Conservation (phyloP, 2,797 vertebrate species). For the Cetoscarus ocellatus region DNA sequence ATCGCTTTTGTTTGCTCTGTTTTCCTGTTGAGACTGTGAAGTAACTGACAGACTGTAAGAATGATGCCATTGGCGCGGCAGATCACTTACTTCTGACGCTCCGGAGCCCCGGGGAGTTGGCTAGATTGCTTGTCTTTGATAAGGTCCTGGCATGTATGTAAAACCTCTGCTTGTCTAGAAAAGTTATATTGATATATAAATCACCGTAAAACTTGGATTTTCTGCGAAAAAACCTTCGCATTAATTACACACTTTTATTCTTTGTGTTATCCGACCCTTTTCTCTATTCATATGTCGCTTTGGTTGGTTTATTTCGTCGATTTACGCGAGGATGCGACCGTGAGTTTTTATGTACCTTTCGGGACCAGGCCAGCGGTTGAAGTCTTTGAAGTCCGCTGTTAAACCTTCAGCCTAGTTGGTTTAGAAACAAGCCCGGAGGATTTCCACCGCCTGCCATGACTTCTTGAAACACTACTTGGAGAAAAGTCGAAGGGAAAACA, state of each 20-base stretch:
- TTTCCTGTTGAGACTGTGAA: slow-evolving; percentile 82
- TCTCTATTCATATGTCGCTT: not conserved
- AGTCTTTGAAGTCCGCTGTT: slow-evolving; percentile 92
- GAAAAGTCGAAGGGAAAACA: slow-evolving; percentile 54
- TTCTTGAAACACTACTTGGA: slow-evolving; percentile 80
- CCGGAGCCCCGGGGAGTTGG: slow-evolving; percentile 87
- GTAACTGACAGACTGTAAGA: slow-evolving; percentile 81
- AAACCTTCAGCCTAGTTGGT: slow-evolving; percentile 89
- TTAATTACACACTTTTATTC: rapidly evolving
- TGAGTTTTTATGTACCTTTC: slow-evolving; percentile 85
- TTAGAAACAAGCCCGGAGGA: slow-evolving; percentile 88
- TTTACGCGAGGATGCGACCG: slow-evolving; percentile 30
- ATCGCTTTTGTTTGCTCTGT: slow-evolving; percentile 60
- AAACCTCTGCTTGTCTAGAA: slow-evolving; percentile 51
- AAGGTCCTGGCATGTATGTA: slow-evolving; percentile 93
- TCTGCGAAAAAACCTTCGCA: rapidly evolving
- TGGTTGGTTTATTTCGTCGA: not conserved
- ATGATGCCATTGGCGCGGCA: slow-evolving; percentile 84
- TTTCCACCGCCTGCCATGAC: slow-evolving; percentile 79
- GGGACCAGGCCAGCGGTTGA: slow-evolving; percentile 89
- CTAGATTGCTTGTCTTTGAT: slow-evolving; percentile 91
- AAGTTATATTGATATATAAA: slow-evolving; percentile 22
- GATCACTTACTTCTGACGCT: slow-evolving; percentile 86
- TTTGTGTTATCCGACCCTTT: rapidly evolving
- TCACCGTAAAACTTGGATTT: rapidly evolving